Percentiles rank a stretch among this genome's conserved stretches.
Conservation (phyloP, 2,113 vertebrate species). For the Camelus bactrianus region DNA sequence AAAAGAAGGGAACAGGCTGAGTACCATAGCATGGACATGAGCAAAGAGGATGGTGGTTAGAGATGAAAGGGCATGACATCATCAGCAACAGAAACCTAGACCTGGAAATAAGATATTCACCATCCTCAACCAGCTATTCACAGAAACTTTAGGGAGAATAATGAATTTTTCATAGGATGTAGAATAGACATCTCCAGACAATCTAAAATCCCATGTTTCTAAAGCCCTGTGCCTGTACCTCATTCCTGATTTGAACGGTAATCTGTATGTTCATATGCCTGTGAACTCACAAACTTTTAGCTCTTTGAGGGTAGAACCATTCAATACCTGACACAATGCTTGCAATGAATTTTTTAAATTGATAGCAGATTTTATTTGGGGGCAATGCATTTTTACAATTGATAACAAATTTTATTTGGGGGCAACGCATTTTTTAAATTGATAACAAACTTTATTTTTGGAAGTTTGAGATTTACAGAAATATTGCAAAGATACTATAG, state of each 20-base stretch:
- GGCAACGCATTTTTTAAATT: neutral
- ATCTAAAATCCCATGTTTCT: neutral
- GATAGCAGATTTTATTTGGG: neutral
- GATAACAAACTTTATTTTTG: conserved; percentile 48
- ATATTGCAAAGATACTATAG: neutral
- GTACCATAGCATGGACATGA: neutral
- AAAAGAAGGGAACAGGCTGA: neutral
- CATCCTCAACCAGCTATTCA: neutral
- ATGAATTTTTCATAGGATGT: neutral
- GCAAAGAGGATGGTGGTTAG: neutral
- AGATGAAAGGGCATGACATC: neutral
- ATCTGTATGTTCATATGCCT: neutral
- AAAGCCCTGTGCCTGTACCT: neutral
- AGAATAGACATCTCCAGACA: neutral
- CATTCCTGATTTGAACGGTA: neutral
- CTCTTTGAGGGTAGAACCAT: neutral
- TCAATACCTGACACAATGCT: neutral
- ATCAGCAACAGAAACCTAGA: neutral
- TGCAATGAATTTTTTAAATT: conserved; percentile 12
- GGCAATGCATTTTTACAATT: neutral
- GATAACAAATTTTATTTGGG: conserved; percentile 30
- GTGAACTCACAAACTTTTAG: neutral
- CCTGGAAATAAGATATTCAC: neutral
- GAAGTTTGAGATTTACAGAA: conserved; percentile 25
- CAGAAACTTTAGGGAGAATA: neutral